Evolutionary conservation across 2,113 vertebrate genomes (phyloP).

Genomic region (Dipodomys stephensi): DNA sequence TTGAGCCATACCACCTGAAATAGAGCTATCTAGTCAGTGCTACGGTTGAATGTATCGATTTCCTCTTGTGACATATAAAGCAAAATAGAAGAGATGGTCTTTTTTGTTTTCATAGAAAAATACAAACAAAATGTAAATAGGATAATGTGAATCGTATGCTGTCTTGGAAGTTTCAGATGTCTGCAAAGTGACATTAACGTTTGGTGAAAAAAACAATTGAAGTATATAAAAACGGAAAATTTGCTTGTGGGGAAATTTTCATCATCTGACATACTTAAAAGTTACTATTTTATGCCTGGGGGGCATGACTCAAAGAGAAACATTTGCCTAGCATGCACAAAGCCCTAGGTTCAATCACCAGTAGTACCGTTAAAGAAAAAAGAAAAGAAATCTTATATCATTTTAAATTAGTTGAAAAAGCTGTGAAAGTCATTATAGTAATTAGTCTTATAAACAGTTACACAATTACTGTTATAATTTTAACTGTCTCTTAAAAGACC

Average conservation of each 20-base stretch:
- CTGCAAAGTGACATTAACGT: slow-evolving; percentile 1
- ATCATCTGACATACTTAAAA: neutral
- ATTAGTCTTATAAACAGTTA: slow-evolving; percentile 46
- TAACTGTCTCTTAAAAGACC: neutral
- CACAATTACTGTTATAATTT: neutral
- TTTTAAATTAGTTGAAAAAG: slow-evolving; percentile 50
- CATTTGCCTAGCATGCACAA: no score
- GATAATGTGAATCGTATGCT: neutral
- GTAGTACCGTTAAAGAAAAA: no score
- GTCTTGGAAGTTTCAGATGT: neutral
- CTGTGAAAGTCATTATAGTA: slow-evolving; percentile 33
- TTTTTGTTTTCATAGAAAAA: slow-evolving; percentile 50
- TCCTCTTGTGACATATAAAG: neutral
- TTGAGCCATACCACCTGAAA: no score
- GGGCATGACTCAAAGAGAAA: no score
- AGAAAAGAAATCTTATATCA: neutral
- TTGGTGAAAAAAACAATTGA: slow-evolving; percentile 8
- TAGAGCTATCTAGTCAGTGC: neutral
- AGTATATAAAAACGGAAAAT: neutral
- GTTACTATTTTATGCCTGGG: neutral
- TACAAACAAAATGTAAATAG: neutral
- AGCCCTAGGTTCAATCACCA: no score
- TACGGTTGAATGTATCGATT: neutral
- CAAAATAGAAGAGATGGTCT: slow-evolving; percentile 39
- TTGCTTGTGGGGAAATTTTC: neutral